phyloP scores from a whole-genome alignment of 2,888 invertebrate species.

The Lasioglossum villosulum region DNA sequence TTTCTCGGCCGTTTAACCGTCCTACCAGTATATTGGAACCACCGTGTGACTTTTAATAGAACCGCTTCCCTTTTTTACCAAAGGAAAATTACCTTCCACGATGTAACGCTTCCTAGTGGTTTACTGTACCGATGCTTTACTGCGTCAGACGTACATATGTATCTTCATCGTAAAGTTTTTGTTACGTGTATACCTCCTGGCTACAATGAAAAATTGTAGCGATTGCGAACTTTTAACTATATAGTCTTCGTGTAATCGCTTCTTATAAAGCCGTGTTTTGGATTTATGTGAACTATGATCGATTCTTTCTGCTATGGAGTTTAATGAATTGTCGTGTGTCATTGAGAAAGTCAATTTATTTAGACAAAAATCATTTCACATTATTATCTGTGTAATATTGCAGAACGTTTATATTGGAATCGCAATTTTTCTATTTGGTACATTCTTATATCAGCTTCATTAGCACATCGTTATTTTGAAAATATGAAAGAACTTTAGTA shows the following conservation, averaged over 20 bases:
- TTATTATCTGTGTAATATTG: not conserved
- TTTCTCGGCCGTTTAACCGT: constrained; percentile 39
- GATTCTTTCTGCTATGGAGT: no score
- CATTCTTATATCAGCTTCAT: no score
- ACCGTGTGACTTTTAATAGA: constrained; percentile 30
- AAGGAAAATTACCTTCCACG: constrained; percentile 6
- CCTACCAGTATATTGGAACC: constrained; percentile 37
- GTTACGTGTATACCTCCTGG: not conserved
- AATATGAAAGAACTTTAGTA: no score
- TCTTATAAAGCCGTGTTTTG: not conserved
- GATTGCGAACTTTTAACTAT: not conserved
- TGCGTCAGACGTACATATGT: not conserved
- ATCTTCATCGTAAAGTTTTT: constrained; percentile 27
- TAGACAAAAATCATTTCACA: not conserved
- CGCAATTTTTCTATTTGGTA: no score
- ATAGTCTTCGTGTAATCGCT: not conserved
- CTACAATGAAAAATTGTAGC: not conserved
- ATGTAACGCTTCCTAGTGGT: not conserved
- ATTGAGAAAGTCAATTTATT: not conserved
- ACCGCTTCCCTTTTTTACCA: not conserved
- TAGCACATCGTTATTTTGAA: no score
- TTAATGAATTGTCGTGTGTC: not conserved
- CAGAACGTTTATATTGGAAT: no score
- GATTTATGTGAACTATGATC: not conserved
- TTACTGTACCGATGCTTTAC: not conserved